Conservation (phyloP, 2,113 vertebrate species). For the Macaca mulatta region DNA sequence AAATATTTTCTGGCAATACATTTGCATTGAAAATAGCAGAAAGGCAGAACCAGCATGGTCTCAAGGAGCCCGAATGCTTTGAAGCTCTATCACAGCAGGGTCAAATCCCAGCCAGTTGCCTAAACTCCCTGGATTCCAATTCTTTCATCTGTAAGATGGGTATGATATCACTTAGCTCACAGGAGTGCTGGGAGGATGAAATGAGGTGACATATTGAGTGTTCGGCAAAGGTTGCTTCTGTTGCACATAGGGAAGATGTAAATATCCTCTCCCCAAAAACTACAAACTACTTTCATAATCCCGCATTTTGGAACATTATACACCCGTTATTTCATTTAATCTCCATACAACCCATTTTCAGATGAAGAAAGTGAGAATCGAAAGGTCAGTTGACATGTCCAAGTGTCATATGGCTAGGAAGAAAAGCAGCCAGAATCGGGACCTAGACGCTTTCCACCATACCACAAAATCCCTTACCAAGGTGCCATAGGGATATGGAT, state of each 20-base stretch:
- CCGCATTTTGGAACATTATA: background rate
- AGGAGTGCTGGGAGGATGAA: background rate
- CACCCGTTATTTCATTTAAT: background rate
- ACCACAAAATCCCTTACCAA: background rate
- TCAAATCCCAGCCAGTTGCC: background rate
- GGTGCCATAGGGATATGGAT: rapidly evolving
- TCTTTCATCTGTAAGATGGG: background rate
- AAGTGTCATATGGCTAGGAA: background rate
- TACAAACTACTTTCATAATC: background rate
- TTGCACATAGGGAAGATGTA: background rate
- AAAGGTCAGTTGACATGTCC: background rate
- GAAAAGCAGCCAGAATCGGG: background rate
- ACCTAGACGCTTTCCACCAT: background rate
- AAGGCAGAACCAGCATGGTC: background rate
- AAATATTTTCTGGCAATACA: background rate
- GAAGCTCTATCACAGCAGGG: background rate
- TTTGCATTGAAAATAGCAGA: background rate
- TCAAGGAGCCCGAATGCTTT: background rate
- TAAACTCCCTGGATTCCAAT: background rate
- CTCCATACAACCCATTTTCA: background rate
- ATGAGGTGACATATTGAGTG: background rate
- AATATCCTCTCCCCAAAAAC: background rate
- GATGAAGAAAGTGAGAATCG: background rate
- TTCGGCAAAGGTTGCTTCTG: background rate
- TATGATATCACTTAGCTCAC: background rate